Percentiles rank a stretch among this genome's conserved stretches.
Evolutionary conservation across 2,797 vertebrate genomes (phyloP).

Genomic region (Parauchenoglanis punctatus): DNA sequence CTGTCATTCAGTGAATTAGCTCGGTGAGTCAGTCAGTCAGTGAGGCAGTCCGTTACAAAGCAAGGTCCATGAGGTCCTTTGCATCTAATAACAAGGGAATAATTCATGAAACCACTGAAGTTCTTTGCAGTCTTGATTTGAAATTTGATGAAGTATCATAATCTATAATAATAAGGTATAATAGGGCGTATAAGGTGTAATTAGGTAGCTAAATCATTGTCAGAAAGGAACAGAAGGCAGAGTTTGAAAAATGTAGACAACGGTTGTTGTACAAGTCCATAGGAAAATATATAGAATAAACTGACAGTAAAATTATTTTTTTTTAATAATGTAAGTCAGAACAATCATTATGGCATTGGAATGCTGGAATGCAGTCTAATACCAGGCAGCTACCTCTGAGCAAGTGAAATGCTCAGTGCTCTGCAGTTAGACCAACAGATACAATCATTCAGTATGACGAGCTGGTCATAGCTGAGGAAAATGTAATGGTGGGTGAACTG

Average conservation of each 20-base stretch:
- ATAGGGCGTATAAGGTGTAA: background rate
- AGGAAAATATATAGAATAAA: background rate
- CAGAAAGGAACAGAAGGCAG: background rate
- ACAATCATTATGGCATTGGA: background rate
- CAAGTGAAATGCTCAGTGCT: background rate
- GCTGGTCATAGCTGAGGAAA: background rate
- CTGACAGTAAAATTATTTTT: background rate
- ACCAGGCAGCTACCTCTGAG: background rate
- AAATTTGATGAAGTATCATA: background rate
- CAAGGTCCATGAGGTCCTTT: background rate
- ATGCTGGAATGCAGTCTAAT: background rate
- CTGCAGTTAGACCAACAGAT: too few relatives aligned
- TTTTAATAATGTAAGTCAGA: background rate
- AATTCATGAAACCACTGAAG: background rate
- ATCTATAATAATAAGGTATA: background rate
- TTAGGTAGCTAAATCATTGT: background rate
- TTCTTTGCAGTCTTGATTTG: background rate
- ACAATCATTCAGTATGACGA: background rate
- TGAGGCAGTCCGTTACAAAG: background rate
- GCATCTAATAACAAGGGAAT: background rate
- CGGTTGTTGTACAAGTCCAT: background rate
- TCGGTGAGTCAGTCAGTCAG: background rate
- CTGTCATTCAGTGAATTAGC: background rate
- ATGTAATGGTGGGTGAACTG: background rate
- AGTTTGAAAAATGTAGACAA: background rate